Evolutionary conservation across 2,888 invertebrate species (phyloP).

Genomic region (Drosophila ustulata): DNA sequence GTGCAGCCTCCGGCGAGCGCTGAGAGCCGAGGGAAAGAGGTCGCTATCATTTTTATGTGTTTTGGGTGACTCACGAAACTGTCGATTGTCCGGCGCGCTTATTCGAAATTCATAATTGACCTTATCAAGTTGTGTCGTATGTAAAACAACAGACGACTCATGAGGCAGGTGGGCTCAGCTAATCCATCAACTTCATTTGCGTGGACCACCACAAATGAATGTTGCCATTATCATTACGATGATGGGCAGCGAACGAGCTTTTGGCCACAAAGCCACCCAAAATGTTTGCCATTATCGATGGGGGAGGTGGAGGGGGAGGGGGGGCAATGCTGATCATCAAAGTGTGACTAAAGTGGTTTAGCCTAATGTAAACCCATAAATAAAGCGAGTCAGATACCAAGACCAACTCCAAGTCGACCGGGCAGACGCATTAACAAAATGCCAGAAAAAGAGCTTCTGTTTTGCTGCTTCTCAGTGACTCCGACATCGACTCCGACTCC

Average conservation of each 20-base stretch:
- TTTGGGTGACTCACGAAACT: constrained; percentile 71
- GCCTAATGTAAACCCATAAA: constrained; percentile 84
- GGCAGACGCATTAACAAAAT: constrained; percentile 80
- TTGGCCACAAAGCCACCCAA: constrained; percentile 57
- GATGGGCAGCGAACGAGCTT: constrained; percentile 36
- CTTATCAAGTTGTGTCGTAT: constrained; percentile 60
- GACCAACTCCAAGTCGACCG: constrained; percentile 32
- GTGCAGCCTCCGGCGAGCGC: constrained; percentile 53
- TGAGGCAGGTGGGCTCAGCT: constrained; percentile 57
- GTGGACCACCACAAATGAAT: constrained; percentile 59
- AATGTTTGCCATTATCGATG: constrained; percentile 70
- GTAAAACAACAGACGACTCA: constrained; percentile 55
- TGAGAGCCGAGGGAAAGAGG: not conserved
- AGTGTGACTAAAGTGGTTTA: constrained; percentile 84
- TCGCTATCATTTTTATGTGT: constrained; percentile 60
- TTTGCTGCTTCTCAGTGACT: constrained; percentile 33
- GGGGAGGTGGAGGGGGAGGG: not conserved
- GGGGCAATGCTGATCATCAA: constrained; percentile 77
- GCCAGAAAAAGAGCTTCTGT: constrained; percentile 83
- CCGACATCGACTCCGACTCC: no score
- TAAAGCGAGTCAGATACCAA: constrained; percentile 66
- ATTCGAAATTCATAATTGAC: constrained; percentile 76
- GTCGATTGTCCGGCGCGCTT: no score
- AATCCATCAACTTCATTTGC: constrained; percentile 67
- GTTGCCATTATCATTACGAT: constrained; percentile 35